Evolutionary conservation across 2,888 invertebrate genomes (phyloP).

Genomic region (Diarsia mendica): DNA sequence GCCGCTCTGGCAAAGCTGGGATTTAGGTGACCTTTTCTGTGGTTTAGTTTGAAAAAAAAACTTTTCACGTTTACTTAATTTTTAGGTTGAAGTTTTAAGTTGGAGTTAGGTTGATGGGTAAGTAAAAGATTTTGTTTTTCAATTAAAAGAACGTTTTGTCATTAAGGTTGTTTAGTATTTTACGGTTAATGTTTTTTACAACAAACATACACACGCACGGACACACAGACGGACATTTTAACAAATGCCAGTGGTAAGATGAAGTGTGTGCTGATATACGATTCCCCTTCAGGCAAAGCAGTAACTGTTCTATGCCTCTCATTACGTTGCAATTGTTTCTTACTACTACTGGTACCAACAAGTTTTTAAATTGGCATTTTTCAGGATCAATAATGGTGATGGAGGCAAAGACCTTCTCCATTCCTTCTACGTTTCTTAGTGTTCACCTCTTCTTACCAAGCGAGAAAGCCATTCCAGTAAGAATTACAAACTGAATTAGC

Average conservation of each 20-base stretch:
- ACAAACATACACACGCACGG: too few species aligned
- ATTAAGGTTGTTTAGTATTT: background rate
- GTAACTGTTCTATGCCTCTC: too few species aligned
- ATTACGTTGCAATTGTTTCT: background rate
- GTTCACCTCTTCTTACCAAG: too few species aligned
- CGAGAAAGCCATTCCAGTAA: background rate
- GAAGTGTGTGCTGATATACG: too few species aligned
- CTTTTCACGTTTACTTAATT: conserved; percentile 5
- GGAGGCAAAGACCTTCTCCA: too few species aligned
- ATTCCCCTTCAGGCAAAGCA: too few species aligned
- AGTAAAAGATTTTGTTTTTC: background rate
- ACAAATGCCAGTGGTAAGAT: too few species aligned
- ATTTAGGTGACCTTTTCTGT: conserved; percentile 61
- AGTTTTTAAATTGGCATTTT: background rate
- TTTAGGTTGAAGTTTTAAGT: background rate
- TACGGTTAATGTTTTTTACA: background rate
- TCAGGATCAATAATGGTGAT: background rate
- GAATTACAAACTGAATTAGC: conserved; percentile 25
- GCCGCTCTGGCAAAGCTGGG: conserved; percentile 64
- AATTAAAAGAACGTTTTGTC: background rate
- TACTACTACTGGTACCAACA: background rate
- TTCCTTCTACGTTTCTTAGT: too few species aligned
- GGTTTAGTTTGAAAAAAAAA: conserved; percentile 33
- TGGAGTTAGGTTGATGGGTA: background rate
- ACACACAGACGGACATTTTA: too few species aligned